These are phyloP conservation scores for Eulacestoma nigropectus DNA, from an alignment of 2,113 vertebrate genomes.

Conservation along the genomic window DNA sequence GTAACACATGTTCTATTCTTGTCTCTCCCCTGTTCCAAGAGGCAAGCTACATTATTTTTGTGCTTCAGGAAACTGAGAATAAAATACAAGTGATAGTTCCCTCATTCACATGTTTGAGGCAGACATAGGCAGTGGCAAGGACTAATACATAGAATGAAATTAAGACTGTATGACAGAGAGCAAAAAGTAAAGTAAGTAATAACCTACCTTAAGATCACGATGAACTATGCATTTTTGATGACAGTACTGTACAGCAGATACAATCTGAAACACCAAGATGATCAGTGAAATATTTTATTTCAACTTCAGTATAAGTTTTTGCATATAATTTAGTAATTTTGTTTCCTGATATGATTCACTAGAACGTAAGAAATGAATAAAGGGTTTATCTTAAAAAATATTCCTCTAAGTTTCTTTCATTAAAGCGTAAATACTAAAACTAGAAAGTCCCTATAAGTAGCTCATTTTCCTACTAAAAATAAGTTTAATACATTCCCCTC, in stretches of 20 bases:
- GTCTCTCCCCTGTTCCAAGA: neutral
- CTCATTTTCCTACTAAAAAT: neutral
- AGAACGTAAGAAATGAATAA: neutral
- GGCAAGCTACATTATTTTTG: neutral
- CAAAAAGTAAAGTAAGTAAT: neutral
- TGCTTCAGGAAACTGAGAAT: neutral
- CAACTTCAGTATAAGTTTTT: neutral
- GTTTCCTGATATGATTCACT: neutral
- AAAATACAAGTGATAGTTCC: neutral
- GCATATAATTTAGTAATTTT: neutral
- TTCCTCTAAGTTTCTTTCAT: neutral
- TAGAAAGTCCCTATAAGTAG: neutral
- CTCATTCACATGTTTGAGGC: neutral
- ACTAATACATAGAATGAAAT: neutral
- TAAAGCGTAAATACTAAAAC: neutral
- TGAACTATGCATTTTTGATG: slow-evolving; percentile 97
- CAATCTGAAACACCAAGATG: slow-evolving; percentile 84
- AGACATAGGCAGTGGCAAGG: neutral
- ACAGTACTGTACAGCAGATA: slow-evolving; percentile 97
- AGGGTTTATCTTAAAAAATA: neutral
- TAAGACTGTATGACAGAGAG: neutral
- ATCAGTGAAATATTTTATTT: neutral
- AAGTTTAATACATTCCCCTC: neutral
- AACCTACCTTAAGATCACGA: slow-evolving; percentile 91
- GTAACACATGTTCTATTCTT: neutral